These are phyloP conservation scores for Phasianus colchicus DNA, from an alignment of 2,113 vertebrate species.

Conservation along the genomic window DNA sequence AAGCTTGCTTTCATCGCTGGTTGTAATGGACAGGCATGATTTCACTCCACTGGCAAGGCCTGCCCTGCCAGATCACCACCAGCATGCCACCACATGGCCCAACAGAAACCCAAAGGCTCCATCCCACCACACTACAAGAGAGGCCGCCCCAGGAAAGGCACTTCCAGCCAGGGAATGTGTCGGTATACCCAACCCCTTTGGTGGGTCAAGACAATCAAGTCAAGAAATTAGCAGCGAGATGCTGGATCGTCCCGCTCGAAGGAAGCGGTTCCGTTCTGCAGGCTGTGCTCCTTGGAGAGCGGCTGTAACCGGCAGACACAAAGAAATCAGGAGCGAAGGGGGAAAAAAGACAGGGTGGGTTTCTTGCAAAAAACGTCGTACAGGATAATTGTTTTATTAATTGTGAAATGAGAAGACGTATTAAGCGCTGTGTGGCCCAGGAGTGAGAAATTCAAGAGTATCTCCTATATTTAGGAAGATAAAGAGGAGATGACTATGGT, in stretches of 20 bases:
- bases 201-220: conserved; percentile 69
- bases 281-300: conserved; percentile 1
- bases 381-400: conserved; percentile 61
- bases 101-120: background rate
- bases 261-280: conserved; percentile 35
- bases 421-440: background rate
- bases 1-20: background rate
- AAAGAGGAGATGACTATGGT: conserved; percentile 62
- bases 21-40: background rate
- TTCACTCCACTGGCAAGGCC: background rate
- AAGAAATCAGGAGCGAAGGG: conserved; percentile 2
- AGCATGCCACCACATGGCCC: background rate
- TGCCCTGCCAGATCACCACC: accelerated
- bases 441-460: conserved; percentile 65
- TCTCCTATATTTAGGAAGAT: conserved; percentile 55
- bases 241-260: conserved; percentile 54
- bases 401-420: conserved; percentile 29
- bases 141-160: conserved; percentile 51
- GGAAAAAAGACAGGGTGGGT: background rate
- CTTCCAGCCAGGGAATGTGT: conserved; percentile 33
- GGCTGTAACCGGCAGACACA: background rate
- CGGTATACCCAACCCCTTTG: conserved; percentile 60
- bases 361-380: conserved; percentile 21
- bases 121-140: background rate
- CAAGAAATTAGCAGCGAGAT: conserved; percentile 67